Conservation (phyloP, 2,888 invertebrate genomes). For the Leptopterna dolabrata region DNA sequence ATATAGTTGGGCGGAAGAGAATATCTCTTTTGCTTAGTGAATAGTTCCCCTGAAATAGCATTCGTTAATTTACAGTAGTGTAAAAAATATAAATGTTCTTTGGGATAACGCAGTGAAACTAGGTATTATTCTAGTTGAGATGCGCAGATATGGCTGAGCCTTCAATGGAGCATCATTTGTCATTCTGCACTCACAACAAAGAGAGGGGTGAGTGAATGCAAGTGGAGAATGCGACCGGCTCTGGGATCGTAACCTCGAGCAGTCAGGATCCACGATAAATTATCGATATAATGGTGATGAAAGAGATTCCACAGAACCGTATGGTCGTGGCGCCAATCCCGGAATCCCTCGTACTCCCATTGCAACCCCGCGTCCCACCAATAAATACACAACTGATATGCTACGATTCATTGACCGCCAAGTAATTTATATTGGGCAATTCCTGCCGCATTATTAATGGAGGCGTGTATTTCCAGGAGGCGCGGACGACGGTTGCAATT, state of each 20-base stretch:
- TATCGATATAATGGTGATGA: constrained; percentile 30
- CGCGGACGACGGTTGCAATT: neutral
- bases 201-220: neutral
- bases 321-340: neutral
- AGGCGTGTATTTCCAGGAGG: neutral
- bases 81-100: too few species aligned
- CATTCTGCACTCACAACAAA: neutral
- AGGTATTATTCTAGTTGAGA: too few species aligned
- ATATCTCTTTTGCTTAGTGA: too few species aligned
- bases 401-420: constrained; percentile 14
- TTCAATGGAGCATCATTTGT: neutral
- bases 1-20: too few species aligned
- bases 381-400: neutral
- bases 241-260: neutral
- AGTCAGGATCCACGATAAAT: constrained; percentile 1
- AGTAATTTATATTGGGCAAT: constrained; percentile 23
- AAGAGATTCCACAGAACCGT: constrained; percentile 9
- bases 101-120: too few species aligned
- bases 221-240: neutral
- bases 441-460: neutral
- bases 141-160: neutral
- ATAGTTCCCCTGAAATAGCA: too few species aligned
- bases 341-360: neutral
- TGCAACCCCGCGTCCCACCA: neutral
- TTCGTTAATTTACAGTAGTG: too few species aligned